Evolutionary conservation across 2,888 invertebrate genomes (phyloP).

Genomic region (Beris morrisii): DNA sequence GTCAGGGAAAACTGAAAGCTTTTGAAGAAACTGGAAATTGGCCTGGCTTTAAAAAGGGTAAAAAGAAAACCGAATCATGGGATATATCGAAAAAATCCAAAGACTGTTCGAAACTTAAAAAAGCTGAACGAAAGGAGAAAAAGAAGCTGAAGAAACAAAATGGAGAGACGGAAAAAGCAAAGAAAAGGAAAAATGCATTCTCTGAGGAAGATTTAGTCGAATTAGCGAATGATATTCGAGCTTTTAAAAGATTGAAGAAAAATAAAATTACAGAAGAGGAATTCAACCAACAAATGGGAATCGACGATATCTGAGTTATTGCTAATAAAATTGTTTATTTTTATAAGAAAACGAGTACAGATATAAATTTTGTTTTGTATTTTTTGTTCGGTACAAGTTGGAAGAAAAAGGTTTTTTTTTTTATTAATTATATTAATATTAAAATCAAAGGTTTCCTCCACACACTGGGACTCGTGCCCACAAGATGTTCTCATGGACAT

Average conservation of each 20-base stretch:
- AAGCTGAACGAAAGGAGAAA: slow-evolving; percentile 57
- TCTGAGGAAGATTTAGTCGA: slow-evolving; percentile 76
- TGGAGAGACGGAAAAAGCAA: slow-evolving; percentile 50
- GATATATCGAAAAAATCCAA: slow-evolving; percentile 69
- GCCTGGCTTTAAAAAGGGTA: slow-evolving; percentile 64
- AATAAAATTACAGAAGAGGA: slow-evolving; percentile 74
- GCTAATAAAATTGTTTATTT: too few species aligned
- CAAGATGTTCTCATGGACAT: too few species aligned
- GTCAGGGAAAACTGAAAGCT: slow-evolving; percentile 70
- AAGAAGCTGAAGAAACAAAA: slow-evolving; percentile 54
- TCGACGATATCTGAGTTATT: slow-evolving; percentile 40
- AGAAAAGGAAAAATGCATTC: slow-evolving; percentile 61
- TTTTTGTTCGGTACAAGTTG: too few species aligned
- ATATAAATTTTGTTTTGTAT: too few species aligned
- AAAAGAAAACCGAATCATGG: slow-evolving; percentile 70
- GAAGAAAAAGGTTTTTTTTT: too few species aligned
- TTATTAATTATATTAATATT: too few species aligned
- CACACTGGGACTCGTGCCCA: too few species aligned
- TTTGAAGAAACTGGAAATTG: slow-evolving; percentile 75
- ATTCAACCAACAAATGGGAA: slow-evolving; percentile 66
- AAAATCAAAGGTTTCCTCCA: too few species aligned
- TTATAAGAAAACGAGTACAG: too few species aligned
- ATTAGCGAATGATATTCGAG: slow-evolving; percentile 75
- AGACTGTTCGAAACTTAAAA: slow-evolving; percentile 59
- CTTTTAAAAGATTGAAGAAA: slow-evolving; percentile 84